These are phyloP conservation scores for Leucoma salicis DNA, from an alignment of 2,888 invertebrate genomes.

Conservation along the genomic window DNA sequence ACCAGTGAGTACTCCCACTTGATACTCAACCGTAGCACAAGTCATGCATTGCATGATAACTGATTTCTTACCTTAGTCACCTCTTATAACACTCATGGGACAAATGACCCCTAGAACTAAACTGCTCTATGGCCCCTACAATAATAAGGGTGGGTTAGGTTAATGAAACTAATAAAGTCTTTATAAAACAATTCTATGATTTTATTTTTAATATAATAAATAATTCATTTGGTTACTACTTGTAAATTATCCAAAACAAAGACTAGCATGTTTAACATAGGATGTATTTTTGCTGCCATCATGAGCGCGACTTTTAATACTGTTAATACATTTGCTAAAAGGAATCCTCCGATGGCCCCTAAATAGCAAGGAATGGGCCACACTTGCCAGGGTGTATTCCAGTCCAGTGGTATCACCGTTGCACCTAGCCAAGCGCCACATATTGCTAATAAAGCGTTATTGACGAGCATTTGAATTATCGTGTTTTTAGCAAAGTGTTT, in stretches of 20 bases:
- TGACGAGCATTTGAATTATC: slow-evolving; percentile 80
- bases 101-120: too few species aligned
- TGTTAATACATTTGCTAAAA: slow-evolving; percentile 80
- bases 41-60: too few species aligned
- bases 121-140: too few species aligned
- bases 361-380: slow-evolving; percentile 89
- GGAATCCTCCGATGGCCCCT: slow-evolving; percentile 85
- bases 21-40: too few species aligned
- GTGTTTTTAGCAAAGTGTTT: slow-evolving; percentile 75
- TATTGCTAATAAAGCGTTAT: slow-evolving; percentile 81
- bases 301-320: slow-evolving; percentile 66
- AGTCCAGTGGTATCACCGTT: slow-evolving; percentile 93
- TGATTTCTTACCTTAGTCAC: too few species aligned
- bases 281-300: slow-evolving; percentile 62
- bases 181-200: neutral
- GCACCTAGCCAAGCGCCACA: slow-evolving; percentile 93
- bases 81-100: too few species aligned
- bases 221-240: neutral
- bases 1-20: too few species aligned
- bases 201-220: neutral
- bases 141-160: too few species aligned
- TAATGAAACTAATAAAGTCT: too few species aligned
- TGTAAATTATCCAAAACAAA: neutral
- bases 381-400: slow-evolving; percentile 94
- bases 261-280: slow-evolving; percentile 52